Evolutionary conservation across 2,888 invertebrate genomes (phyloP), one percentile per base, ranked within the genome.

Genomic region (Meloe dianella): DNA sequence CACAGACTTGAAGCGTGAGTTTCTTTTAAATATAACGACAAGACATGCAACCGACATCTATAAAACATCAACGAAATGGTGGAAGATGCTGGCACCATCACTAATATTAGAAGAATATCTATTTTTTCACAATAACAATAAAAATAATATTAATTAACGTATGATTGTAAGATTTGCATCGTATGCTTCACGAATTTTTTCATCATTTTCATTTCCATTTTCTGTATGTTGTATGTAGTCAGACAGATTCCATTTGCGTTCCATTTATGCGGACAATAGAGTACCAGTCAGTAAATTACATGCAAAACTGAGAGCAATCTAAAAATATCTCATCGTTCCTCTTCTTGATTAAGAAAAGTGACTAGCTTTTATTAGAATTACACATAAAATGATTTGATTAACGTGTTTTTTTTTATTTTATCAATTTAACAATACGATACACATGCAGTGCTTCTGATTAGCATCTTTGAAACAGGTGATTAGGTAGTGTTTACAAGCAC

Each of bases 401-500:
- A 70, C 68, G 66, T 64, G 38, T 54, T 66, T 57, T 47, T 62
- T 24, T 27, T 27, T 12, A 2, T 54, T 27, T 27, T 54, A 6
- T n/a, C 14, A 27, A 54, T 22, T 51, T 9, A 67, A 73, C 73
- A 70, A 70, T 68, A 60, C 47, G 27, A 60, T 57, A 47, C 68
- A 68, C 70, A 70, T 70, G 73, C 71, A 64, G 71, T 64, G 71
- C 63, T 67, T 68, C 65, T 70, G 71, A 71, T 73, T 73, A 71
- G 71, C 67, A 73, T 70, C 71, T 73, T 73, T 68, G 68, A 65
- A 68, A 70, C 68, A 67, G 69, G 70, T 70, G 66, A 70, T 71
- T 69, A 73, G 71, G 69, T 70, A 63, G 71, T 71, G 71, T 73
- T 70, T 61, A 68, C 60, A 70, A 70, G 70, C 70, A 70, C 70